A percentile compares a stretch with the other conserved stretches of the same genome.
These are phyloP conservation scores for Wasmannia auropunctata DNA, from an alignment of 1,140 invertebrate species.

Conservation along the genomic window DNA sequence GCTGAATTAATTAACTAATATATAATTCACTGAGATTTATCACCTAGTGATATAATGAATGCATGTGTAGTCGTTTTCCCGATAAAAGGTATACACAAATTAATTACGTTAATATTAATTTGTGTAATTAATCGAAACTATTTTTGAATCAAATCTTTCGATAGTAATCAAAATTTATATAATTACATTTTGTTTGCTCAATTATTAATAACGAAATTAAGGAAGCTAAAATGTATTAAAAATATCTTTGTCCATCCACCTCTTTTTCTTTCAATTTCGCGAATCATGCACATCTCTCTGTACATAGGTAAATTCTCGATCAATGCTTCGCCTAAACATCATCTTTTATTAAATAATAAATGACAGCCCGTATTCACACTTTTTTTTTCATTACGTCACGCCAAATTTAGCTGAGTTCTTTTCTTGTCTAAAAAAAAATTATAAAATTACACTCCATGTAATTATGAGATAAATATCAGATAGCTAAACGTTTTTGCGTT, in stretches of 20 bases:
- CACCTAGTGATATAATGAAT: neutral
- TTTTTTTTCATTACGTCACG: neutral
- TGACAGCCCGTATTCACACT: neutral
- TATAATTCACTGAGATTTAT: slow-evolving; percentile 42
- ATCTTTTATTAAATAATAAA: slow-evolving; percentile 10
- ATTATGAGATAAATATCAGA: neutral
- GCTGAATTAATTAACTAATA: slow-evolving; percentile 36
- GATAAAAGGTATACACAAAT: neutral
- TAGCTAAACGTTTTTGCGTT: neutral
- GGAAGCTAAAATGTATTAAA: neutral
- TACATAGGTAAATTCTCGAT: slow-evolving; percentile 14
- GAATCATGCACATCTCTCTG: neutral
- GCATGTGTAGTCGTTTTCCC: slow-evolving; percentile 9
- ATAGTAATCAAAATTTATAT: slow-evolving; percentile 4
- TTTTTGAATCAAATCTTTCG: neutral
- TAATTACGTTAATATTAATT: slow-evolving; percentile 36
- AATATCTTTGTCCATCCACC: neutral
- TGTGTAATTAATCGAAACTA: slow-evolving; percentile 25
- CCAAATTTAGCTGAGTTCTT: neutral
- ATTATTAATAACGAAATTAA: neutral
- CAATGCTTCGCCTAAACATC: slow-evolving; percentile 20
- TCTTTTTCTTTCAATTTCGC: neutral
- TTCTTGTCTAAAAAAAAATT: neutral
- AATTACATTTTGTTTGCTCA: neutral
- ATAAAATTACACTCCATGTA: neutral